Percentiles rank a stretch among this genome's conserved stretches.
Conservation (phyloP, 2,888 invertebrate genomes). For the Tanypteryx hageni region DNA sequence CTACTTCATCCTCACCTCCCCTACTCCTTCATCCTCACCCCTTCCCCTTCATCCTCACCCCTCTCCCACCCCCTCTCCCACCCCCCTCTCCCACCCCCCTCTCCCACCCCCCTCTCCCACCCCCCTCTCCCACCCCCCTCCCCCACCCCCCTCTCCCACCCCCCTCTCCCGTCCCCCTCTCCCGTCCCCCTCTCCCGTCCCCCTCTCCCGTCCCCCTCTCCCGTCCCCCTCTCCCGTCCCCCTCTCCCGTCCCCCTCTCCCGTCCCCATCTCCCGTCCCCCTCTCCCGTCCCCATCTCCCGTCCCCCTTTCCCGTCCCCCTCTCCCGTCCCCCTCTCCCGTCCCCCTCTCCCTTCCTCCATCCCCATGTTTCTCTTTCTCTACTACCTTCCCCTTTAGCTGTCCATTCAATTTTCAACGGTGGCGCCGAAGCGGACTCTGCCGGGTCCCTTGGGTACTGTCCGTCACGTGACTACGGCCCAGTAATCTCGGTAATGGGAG, state of each 20-base stretch:
- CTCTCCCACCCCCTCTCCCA: background rate
- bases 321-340: background rate
- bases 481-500: constrained; percentile 64
- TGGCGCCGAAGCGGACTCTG: background rate
- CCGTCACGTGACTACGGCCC: constrained; percentile 54
- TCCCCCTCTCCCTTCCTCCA: background rate
- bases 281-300: background rate
- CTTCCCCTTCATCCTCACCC: background rate
- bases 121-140: background rate
- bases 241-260: background rate
- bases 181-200: background rate
- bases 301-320: background rate
- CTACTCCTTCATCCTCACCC: background rate
- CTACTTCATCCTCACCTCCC: background rate
- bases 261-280: background rate
- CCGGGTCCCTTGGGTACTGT: background rate
- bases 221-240: too few species aligned
- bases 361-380: background rate
- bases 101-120: background rate
- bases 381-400: background rate
- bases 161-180: background rate
- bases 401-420: constrained; percentile 55
- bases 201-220: too few species aligned
- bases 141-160: background rate
- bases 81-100: background rate